Base-by-base conservation (phyloP, 2,888 invertebrate species). In the Dinocampus coccinellae region DNA sequence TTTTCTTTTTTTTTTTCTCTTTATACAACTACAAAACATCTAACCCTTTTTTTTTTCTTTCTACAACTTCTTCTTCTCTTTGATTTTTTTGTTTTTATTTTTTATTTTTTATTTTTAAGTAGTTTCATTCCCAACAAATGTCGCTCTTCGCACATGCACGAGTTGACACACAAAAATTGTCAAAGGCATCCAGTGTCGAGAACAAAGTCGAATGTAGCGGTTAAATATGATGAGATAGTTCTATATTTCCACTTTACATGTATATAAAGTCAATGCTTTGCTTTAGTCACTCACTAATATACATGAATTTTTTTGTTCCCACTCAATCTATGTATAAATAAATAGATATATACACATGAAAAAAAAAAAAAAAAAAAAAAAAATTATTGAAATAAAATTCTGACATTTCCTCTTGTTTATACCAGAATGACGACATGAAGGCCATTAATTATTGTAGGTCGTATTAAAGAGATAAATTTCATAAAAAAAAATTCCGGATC, bases 401-500 rank as follows among this genome's bases (percentile, higher is more conserved):
- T 57, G 26, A 6, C 16, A 47, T 4, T 20, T 47, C 16, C 1
- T 47, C 7, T 47, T 1, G 16, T 47, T 47, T 16, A 6, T n/a
- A 47, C 16, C 2, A 47, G 16, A n/a, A 3, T 6, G 6, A 16
- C 7, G 47, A 47, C 47, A 6, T 20, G 4, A 47, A 47, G 20
- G 47, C 47, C 9, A 47, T 47, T 9, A 20, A 16, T n/a, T 16
- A 16, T 66, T 22, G 39, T 55, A 26, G 65, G 53, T 52, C 9
- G 9, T 33, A 33, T 33, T 20, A 20, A 72, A 60, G 76, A 74
- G 69, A 75, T 73, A 80, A 80, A 81, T 80, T 83, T 83, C 81
- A 80, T 82, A 82, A 82, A 83, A 81, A 82, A 83, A 81, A 82
- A 83, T 82, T 82, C 82, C 79, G 81, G 81, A 80, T 81, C 81